Evolutionary conservation across 2,888 invertebrate genomes (phyloP).

Genomic region (Leptopterna dolabrata): DNA sequence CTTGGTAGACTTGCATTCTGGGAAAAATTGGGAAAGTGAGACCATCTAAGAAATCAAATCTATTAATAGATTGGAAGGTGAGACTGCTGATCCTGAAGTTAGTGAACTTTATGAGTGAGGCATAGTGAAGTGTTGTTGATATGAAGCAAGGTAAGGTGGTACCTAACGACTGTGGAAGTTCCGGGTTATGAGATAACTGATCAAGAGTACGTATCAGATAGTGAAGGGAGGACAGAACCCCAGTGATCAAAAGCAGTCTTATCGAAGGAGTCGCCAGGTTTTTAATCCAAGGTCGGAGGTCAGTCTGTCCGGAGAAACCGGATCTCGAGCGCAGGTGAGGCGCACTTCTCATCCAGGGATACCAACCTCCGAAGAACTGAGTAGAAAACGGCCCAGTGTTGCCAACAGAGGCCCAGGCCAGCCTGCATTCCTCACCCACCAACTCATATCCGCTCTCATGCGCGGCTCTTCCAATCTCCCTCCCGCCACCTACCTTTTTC

Average conservation of each 20-base stretch:
- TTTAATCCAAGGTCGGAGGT: slow-evolving; percentile 45
- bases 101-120: too few relatives aligned
- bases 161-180: too few relatives aligned
- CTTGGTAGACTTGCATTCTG: too few relatives aligned
- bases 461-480: slow-evolving; percentile 24
- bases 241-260: neutral
- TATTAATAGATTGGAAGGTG: too few relatives aligned
- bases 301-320: slow-evolving; percentile 37
- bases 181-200: too few relatives aligned
- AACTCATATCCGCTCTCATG: slow-evolving; percentile 27
- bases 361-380: neutral
- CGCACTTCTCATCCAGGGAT: slow-evolving; percentile 15
- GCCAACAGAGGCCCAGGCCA: neutral
- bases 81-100: too few relatives aligned
- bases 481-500: slow-evolving; percentile 24
- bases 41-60: too few relatives aligned
- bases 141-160: too few relatives aligned
- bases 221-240: neutral
- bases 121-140: too few relatives aligned
- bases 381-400: neutral
- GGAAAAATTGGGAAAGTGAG: too few relatives aligned
- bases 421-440: slow-evolving; percentile 3
- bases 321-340: slow-evolving; percentile 38
- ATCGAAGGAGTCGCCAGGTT: neutral
- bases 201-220: too few relatives aligned